Evolutionary conservation across 2,113 vertebrate species (phyloP).

Genomic region (Oreotrochilus melanogaster): DNA sequence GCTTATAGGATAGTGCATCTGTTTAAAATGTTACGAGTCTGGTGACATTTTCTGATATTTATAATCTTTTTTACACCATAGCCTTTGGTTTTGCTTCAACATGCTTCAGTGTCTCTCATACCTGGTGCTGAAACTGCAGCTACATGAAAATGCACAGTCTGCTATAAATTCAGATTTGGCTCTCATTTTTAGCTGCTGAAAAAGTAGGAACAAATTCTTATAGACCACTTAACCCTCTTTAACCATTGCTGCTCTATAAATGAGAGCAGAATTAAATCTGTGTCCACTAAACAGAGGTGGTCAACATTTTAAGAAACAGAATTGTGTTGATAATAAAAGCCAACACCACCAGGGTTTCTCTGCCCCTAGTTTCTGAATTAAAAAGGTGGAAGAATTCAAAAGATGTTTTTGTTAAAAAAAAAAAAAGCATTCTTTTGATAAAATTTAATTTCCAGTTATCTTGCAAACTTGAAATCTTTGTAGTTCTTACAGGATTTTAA

Average conservation of each 20-base stretch:
- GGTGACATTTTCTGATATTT: not conserved
- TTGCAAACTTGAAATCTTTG: not conserved
- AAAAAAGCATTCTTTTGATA: not conserved
- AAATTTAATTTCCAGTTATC: not conserved
- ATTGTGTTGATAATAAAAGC: not conserved
- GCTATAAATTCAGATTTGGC: not conserved
- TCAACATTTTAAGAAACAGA: not conserved
- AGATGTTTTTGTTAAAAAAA: not conserved
- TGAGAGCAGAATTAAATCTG: not conserved
- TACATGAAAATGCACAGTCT: not conserved
- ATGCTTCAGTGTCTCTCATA: not conserved
- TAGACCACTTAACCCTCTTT: not conserved
- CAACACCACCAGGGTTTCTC: not conserved
- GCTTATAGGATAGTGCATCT: not conserved
- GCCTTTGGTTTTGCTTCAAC: not conserved
- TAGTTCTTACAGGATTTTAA: not conserved
- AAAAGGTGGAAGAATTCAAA: not conserved
- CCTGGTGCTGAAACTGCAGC: not conserved
- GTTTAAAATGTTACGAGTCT: not conserved
- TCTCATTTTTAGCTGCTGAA: constrained; percentile 1
- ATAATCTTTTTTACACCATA: not conserved
- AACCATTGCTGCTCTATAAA: fast-evolving
- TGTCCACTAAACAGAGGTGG: not conserved
- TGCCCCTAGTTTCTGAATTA: not conserved
- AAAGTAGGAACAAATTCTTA: constrained; percentile 12